These are phyloP conservation scores for Platygyra sinensis DNA, from an alignment of 64 coral and sea anemone genomes.

Conservation along the genomic window DNA sequence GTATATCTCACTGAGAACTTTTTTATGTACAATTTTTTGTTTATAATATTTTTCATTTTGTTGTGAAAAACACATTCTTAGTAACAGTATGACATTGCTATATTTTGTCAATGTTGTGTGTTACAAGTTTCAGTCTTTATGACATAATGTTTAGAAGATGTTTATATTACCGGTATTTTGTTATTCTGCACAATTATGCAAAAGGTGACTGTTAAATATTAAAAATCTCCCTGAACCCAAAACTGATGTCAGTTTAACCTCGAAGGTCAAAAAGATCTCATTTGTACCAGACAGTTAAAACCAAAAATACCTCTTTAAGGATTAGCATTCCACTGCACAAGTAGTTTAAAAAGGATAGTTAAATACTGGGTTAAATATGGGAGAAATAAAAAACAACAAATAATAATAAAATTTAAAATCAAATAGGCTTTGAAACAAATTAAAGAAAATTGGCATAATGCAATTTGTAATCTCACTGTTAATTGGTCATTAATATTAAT, in stretches of 20 bases:
- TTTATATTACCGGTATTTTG: no score
- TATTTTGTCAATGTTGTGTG: no score
- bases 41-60: neutral
- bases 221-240: neutral
- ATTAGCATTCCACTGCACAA: constrained; percentile 18
- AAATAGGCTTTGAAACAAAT: neutral
- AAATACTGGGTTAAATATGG: neutral
- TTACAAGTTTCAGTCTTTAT: neutral
- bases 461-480: neutral
- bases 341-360: neutral
- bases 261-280: neutral
- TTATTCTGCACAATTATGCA: no score
- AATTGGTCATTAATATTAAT: constrained; percentile 35
- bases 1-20: no score
- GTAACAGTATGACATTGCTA: no score
- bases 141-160: no score
- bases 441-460: neutral
- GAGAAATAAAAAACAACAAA: neutral
- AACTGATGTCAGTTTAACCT: constrained; percentile 4
- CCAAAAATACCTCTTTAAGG: constrained; percentile 17
- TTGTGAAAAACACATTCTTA: no score
- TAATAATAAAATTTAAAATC: neutral
- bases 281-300: constrained; percentile 8
- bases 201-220: no score
- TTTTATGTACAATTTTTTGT: no score